Conservation (phyloP, 2,797 vertebrate species). For the Eleutherodactylus coqui region DNA sequence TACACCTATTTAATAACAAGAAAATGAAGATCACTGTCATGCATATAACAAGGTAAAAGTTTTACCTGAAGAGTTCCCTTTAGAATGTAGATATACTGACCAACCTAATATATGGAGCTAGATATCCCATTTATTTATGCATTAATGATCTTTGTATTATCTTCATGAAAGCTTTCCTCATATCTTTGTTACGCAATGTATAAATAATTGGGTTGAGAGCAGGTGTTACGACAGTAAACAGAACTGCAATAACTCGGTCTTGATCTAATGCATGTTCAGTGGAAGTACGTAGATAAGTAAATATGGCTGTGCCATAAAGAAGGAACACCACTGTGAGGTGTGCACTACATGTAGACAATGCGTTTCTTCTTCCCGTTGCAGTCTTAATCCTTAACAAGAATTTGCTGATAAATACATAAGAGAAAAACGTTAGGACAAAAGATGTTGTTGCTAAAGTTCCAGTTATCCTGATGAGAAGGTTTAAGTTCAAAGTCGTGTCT, state of each 20-base stretch:
- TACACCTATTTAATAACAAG: no score
- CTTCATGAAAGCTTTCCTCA: constrained; percentile 61
- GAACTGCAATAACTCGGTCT: background rate
- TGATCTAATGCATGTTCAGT: background rate
- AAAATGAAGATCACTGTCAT: no score
- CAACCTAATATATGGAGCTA: no score
- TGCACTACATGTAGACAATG: background rate
- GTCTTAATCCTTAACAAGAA: constrained; percentile 62
- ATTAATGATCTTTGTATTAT: no score
- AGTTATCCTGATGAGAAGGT: constrained; percentile 57
- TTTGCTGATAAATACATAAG: constrained; percentile 74
- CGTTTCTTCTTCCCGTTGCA: background rate
- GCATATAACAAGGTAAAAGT: no score
- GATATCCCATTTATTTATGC: no score
- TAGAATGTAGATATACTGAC: no score
- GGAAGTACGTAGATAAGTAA: constrained; percentile 64
- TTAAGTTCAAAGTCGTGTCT: background rate
- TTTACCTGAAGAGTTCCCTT: no score
- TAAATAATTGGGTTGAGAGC: constrained; percentile 76
- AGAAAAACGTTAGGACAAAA: constrained; percentile 68
- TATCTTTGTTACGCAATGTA: constrained; percentile 57
- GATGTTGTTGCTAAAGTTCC: constrained; percentile 71
- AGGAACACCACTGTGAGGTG: background rate
- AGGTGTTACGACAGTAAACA: constrained; percentile 65
- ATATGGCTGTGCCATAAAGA: background rate